Base-by-base conservation (phyloP, 1,140 invertebrate genomes). In the Lerema accius region DNA sequence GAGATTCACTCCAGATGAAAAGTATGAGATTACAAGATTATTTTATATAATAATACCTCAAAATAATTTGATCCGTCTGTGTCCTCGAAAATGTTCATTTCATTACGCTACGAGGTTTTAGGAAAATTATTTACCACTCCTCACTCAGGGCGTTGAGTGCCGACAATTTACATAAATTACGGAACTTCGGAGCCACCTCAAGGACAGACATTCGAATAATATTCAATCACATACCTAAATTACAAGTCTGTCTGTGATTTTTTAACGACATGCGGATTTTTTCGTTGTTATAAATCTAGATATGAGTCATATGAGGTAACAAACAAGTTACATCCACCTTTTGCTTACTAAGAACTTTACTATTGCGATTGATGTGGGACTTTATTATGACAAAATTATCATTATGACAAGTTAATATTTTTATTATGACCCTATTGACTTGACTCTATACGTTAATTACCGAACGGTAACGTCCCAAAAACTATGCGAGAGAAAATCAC, bases 161-260 rank as follows among this genome's bases (percentile, higher is more conserved):
- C 56, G 72, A 80, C 80, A 83, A 79, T 86, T 72, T 86, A 68
- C 76, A 80, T 83, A 86, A 86, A 83, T 86, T 84, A 86, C 68
- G 35, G 66, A 80, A 82, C 69, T 79, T 69, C 55, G 14, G 2
- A 11, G 1, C 76, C 74, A 76, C 63, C 71, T 65, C 69, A 61
- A 63, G 58, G 74, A 78, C 68, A 69, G 66, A 65, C 73, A 73
- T 78, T 76, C 59, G 61, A 73, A 77, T 75, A 76, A 66, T 64
- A 51, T 51, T 39, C 35, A 39, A 51, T 32, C 28, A 9, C 28
- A 32, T 9, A 10, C 28, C 28, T 9, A 32, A 32, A 32, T 32
- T 32, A 32, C n/a, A n/a, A n/a, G 19, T 3, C 19, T 23, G 28
- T 32, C 28, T 32, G 28, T 32, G 28, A 32, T 32, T 32, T 32